phyloP scores from a whole-genome alignment of 2,797 vertebrate species.

The Florisuga fusca region DNA sequence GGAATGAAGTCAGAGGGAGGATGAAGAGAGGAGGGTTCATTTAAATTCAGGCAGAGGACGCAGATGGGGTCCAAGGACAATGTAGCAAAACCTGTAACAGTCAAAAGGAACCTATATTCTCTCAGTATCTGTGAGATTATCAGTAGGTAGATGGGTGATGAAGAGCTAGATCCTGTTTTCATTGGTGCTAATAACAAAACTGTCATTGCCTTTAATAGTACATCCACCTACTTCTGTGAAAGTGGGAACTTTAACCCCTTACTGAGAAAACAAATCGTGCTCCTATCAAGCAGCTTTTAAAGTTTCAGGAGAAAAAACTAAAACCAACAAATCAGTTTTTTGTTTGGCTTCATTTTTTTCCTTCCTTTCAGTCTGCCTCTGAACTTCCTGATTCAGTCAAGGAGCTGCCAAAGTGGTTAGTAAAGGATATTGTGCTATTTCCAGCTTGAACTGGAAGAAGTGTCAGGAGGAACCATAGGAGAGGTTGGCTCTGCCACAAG shows the following conservation, averaged over 20 bases:
- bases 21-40: slow-evolving; percentile 9
- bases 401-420: slow-evolving; percentile 45
- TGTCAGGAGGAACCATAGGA: not conserved
- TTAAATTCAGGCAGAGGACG: slow-evolving; percentile 42
- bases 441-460: not conserved
- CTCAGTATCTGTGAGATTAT: not conserved
- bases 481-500: not conserved
- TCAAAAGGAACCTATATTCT: slow-evolving; percentile 7
- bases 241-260: slow-evolving; percentile 40
- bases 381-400: slow-evolving; percentile 51
- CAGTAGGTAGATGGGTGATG: slow-evolving; percentile 8
- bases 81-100: slow-evolving; percentile 32
- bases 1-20: slow-evolving; percentile 44
- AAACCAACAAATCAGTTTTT: not conserved
- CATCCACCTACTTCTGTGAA: slow-evolving; percentile 16
- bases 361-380: slow-evolving; percentile 13
- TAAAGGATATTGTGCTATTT: slow-evolving; percentile 48
- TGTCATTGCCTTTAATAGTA: slow-evolving; percentile 53
- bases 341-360: not conserved
- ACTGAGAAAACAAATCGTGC: not conserved
- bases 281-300: not conserved
- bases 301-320: not conserved
- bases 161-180: slow-evolving; percentile 54
- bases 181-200: slow-evolving; percentile 50
- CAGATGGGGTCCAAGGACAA: slow-evolving; percentile 46